Conservation (phyloP, 2,888 invertebrate genomes). For the Chrysina gloriosa region DNA sequence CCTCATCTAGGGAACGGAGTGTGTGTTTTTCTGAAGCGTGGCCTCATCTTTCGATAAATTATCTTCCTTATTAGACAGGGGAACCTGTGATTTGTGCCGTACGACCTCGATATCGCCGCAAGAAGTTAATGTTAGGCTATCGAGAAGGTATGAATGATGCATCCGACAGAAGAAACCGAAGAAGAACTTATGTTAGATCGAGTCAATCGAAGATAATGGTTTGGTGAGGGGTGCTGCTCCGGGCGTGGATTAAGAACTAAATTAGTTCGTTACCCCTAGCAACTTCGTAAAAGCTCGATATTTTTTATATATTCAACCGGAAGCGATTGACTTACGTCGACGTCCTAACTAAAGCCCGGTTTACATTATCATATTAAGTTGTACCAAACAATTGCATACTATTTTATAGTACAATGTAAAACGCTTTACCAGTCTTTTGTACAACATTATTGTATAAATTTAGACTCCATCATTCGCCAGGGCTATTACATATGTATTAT, state of each 20-base stretch:
- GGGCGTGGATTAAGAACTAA: not conserved
- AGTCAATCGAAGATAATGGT: conserved; percentile 9
- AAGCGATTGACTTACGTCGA: too few species aligned
- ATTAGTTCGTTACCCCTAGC: not conserved
- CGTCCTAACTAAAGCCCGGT: too few species aligned
- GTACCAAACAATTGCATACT: too few species aligned
- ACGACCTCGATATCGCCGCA: not conserved
- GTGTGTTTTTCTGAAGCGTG: too few species aligned
- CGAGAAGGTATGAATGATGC: not conserved
- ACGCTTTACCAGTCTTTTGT: too few species aligned
- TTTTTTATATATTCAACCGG: too few species aligned
- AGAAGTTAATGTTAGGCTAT: conserved; percentile 12
- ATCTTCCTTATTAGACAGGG: not conserved
- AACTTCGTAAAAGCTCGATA: too few species aligned
- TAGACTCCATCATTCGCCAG: too few species aligned
- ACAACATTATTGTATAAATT: too few species aligned
- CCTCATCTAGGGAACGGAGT: not conserved
- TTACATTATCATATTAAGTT: too few species aligned
- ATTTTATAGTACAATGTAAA: too few species aligned
- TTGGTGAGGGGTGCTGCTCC: not conserved
- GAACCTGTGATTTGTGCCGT: conserved; percentile 1
- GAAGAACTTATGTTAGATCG: conserved; percentile 2
- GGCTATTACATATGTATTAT: too few species aligned
- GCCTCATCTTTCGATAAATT: not conserved
- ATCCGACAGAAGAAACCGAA: not conserved